Evolutionary conservation across 2,113 vertebrate genomes (phyloP).

Genomic region (Aleadryas rufinucha): DNA sequence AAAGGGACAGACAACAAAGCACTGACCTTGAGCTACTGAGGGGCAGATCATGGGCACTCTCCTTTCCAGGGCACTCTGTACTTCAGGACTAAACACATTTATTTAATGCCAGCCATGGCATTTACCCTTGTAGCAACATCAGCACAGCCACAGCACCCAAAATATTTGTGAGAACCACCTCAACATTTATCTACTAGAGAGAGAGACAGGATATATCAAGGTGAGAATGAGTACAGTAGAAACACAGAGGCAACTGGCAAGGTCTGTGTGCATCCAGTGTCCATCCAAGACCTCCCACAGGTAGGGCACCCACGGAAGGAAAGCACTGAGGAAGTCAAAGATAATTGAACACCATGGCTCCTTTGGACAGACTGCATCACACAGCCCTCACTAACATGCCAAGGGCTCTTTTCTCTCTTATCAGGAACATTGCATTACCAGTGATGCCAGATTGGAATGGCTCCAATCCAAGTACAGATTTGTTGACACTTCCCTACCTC

Average conservation of each 20-base stretch:
- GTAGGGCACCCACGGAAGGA: fast-evolving
- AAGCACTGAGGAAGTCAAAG: neutral
- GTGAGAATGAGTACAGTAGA: neutral
- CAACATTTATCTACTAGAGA: neutral
- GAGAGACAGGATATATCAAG: neutral
- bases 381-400: neutral
- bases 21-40: neutral
- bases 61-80: neutral
- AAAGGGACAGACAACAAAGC: neutral
- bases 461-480: neutral
- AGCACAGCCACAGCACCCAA: neutral
- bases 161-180: neutral
- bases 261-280: neutral
- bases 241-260: neutral
- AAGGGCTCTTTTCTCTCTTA: neutral
- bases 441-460: neutral
- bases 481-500: neutral
- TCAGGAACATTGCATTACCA: neutral
- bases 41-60: neutral
- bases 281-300: neutral
- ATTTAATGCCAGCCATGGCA: neutral
- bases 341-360: fast-evolving
- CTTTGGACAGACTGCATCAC: neutral
- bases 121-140: neutral
- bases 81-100: neutral